These are phyloP conservation scores for Pachyseris speciosa DNA, from an alignment of 64 coral and sea anemone species.

Conservation along the genomic window DNA sequence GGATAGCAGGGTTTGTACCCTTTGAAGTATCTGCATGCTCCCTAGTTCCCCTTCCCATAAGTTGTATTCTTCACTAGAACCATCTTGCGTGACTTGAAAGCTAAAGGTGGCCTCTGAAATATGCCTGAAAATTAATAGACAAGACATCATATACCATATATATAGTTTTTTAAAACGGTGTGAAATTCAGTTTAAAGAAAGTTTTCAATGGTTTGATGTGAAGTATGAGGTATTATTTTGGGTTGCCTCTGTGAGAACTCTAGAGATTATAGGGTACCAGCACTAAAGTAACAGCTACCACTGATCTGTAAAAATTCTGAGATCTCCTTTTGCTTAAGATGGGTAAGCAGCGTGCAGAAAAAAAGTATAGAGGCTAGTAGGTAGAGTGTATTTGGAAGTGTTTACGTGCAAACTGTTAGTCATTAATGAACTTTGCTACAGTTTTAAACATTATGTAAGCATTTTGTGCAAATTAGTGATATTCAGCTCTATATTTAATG, in stretches of 20 bases:
- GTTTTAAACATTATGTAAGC: background rate
- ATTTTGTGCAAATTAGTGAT: background rate
- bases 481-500: conserved; percentile 12
- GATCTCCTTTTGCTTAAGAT: background rate
- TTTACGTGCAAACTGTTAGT: background rate
- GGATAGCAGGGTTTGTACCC: background rate
- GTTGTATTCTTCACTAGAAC: too few relatives aligned
- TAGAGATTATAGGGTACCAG: too few relatives aligned
- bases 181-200: too few relatives aligned
- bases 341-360: background rate
- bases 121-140: too few relatives aligned
- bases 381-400: background rate
- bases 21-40: background rate
- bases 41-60: background rate
- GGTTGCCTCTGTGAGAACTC: too few relatives aligned
- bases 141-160: too few relatives aligned
- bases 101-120: too few relatives aligned
- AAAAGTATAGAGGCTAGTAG: background rate
- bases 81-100: too few relatives aligned
- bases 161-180: too few relatives aligned
- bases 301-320: background rate
- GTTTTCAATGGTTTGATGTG: too few relatives aligned
- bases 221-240: too few relatives aligned
- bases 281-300: background rate
- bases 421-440: background rate